A percentile compares a stretch with the other conserved stretches of the same genome.
Conservation (phyloP, 2,888 invertebrate species). For the Congeria kusceri region DNA sequence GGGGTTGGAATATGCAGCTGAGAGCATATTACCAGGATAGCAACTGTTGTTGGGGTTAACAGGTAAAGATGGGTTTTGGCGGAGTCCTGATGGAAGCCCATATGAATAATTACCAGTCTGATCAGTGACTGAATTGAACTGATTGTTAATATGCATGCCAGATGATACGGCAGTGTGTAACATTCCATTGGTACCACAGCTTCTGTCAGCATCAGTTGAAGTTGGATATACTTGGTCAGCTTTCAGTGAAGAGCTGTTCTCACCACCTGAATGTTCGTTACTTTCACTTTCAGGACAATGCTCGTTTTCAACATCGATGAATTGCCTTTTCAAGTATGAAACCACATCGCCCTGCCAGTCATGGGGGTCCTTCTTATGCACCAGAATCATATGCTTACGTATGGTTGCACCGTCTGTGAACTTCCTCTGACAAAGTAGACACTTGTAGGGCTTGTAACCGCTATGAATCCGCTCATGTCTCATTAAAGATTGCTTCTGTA, state of each 20-base stretch:
- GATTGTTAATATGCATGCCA: neutral
- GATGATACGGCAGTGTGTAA: neutral
- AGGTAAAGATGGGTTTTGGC: neutral
- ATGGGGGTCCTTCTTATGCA: constrained; percentile 75
- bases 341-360: constrained; percentile 72
- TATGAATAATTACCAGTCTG: too few species aligned
- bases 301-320: too few species aligned
- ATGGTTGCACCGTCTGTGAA: constrained; percentile 80
- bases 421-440: constrained; percentile 83
- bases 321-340: constrained; percentile 41
- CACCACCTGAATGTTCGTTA: constrained; percentile 3
- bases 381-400: constrained; percentile 77
- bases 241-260: neutral
- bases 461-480: constrained; percentile 86
- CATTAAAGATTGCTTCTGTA: constrained; percentile 85
- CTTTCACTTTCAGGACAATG: constrained; percentile 14
- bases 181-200: neutral
- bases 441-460: constrained; percentile 85
- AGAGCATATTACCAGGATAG: too few species aligned
- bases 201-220: neutral
- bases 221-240: neutral
- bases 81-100: too few species aligned
- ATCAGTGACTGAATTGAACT: neutral
- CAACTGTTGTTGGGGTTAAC: neutral
- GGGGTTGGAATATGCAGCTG: neutral